Evolutionary conservation across 1,140 invertebrate species (phyloP), one percentile per base, ranked within the genome.

Genomic region (Phenacoccus solenopsis): DNA sequence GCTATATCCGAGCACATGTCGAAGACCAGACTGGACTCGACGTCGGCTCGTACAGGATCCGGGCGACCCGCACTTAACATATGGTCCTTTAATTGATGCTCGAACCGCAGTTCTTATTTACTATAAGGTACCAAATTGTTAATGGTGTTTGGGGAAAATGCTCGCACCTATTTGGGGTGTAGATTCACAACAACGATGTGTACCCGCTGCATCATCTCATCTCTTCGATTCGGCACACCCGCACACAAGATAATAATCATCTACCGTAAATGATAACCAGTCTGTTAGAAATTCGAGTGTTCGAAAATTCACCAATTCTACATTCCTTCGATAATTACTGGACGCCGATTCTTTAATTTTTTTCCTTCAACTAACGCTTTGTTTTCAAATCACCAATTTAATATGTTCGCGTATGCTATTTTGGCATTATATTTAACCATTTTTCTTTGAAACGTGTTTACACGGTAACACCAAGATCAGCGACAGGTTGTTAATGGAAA

Each of bases 401-500:
- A 49, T 49, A 49, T 49, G 38, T n/a, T n/a, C 38, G 38, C 5
- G 13, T 32, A 32, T 32, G 20, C 38, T n/a, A 10, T 49, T 10
- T 49, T 49, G 38, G 38, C 38, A 49, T 49, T 49, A 16, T 49
- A 16, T n/a, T 16, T 3, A 16, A 13, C 30, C 30, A 32, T 32
- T 32, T 32, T 32, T 13, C 30, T n/a, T 49, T 49, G 13, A 10
- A 49, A 49, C 38, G 38, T 49, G 38, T 64, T 64, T 64, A 27
- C 59, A 64, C 10, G 59, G n/a, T n/a, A n/a, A n/a, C n/a, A n/a
- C n/a, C 3, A 25, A 64, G 5, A 24, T 27, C 2, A 64, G 25
- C 59, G 59, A 64, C 59, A 64, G 59, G 59, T 64, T 64, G 59
- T 64, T 64, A 64, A 64, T 64, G 59, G 59, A 64, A 64, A 64